Evolutionary conservation across 2,888 invertebrate species (phyloP), one percentile per base, ranked within the genome.

Genomic region (Amiota minor): DNA sequence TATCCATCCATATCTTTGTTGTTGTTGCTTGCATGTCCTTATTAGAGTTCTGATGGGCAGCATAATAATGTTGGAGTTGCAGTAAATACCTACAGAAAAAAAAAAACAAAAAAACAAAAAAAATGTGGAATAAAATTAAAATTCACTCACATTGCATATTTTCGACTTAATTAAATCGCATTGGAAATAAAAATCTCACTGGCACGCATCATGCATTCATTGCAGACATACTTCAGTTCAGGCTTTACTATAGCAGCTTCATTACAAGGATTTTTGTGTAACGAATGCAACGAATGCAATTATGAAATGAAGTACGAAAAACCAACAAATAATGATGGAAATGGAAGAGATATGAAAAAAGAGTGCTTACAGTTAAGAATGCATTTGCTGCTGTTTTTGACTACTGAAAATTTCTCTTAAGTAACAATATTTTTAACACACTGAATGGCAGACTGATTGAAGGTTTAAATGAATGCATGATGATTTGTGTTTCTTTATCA

Each of bases 141-240:
- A 47, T 49, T 35, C 46, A 45, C 62, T 62, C 16, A 11, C 53
- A 55, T 16, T 65, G 65, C 65, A 47, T 65, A 23, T 68, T 67
- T 53, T 68, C 67, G 67, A 53, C 53, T 68, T 68, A 68, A 68
- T 68, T 68, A 68, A 68, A 68, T 68, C 67, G 50, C 50, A 53
- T 68, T 68, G 67, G 35, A 68, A 68, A 68, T 68, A 35, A 53
- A 53, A 68, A 6, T 35, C 35, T 35, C 35, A 35, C 35, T 35
- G 35, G 4, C 35, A 35, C 20, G n/a, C 47, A n/a, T 11, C 20
- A 20, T 18, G 67, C 50, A 65, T 53, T 18, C 65, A 47, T 35
- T 65, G 47, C 47, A 59, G 2, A 35, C 12, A 8, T 20, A 20
- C 59, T 16, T 20, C 59, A 10, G 4, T 35, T 35, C n/a, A n/a